Base-by-base conservation (phyloP, 2,113 vertebrate genomes). In the Oryzias javanicus region DNA sequence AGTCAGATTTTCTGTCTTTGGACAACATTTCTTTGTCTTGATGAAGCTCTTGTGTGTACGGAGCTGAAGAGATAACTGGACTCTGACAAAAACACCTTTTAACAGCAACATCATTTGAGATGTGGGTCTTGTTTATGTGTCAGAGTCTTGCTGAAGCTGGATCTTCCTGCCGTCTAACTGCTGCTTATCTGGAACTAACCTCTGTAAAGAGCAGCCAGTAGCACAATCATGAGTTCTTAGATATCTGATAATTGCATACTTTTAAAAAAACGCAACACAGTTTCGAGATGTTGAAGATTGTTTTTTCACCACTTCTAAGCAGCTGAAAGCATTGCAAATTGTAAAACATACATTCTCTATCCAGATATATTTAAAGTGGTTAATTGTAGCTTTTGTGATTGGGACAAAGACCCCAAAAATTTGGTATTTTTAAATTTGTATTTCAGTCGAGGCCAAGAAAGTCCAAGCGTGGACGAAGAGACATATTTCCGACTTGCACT, bases 51-150 rank as follows among this genome's bases (percentile, higher is more conserved):
- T 19, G 24, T 44, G 22, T 44, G 16, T 35, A 4, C 27, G 18
- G 56, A 74, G 77, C 78, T 58, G 79, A 83, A 42, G 56, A 68
- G 74, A 70, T n/a, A 7, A 1, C 17, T 55, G 52, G 22, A 25
- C 24, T 46, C 4, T 42, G 44, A 59, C 55, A 60, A 12, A 51
- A 49, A 0, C 12, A 20, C 44, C 15, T 29, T 42, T 53, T 22
- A 48, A 15, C 67, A 17, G 54, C 42, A 42, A 42, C 17, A 6
- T 45, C 44, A 18, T 18, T 18, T 7, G 42, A 46, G 27, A 29
- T 29, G 27, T 29, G 27, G 27, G 4, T 55, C 16, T 14, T 49
- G 3, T 18, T 3, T 72, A 53, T 54, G 1, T 65, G 47, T 65
- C n/a, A n/a, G n/a, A n/a, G n/a, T n/a, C 27, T 47, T 66, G 27